Base-by-base conservation (phyloP, 2,888 invertebrate genomes). In the Thymelicus lineola region DNA sequence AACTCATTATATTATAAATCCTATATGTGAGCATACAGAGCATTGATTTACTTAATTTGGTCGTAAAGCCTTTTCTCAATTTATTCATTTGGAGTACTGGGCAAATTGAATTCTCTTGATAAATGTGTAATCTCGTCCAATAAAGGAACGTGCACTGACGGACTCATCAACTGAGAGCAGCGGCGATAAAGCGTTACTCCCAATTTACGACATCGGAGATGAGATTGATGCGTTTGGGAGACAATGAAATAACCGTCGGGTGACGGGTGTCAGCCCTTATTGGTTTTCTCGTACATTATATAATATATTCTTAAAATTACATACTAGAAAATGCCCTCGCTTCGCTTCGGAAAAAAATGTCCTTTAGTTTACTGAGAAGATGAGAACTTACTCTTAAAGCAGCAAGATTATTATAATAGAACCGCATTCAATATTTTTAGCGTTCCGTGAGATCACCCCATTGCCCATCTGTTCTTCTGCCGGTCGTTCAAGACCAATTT, bases 131-230 rank as follows among this genome's bases (percentile, higher is more conserved):
- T 20, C 12, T 9, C 53, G 20, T 53, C 20, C 17, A 53, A 53
- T 20, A 53, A 53, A 53, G 50, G 20, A 53, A 28, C 12, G 20
- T 53, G 17, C 50, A 50, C 9, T 12, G 53, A 1, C 36, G 42
- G 45, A 14, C 58, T 58, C 66, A 65, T 65, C 65, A 42, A 57
- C n/a, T 5, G 20, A 46, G 35, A 58, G 46, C 57, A 48, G 58
- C 36, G 35, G 46, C 46, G 58, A 38, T 66, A 45, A 66, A 66
- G 35, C 58, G 66, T 66, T 48, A 66, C 58, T 36, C 48, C 58
- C 65, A 58, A 46, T 66, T 66, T 66, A 58, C 66, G 66, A 66
- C 58, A 28, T 46, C 46, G 58, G 45, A 45, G 57, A 57, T 12
- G 58, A 66, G 66, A 66, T 66, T 59, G 66, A 59, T 59, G 50